These are phyloP conservation scores for Scaeva pyrastri DNA, from an alignment of 2,888 invertebrate genomes.

Conservation along the genomic window DNA sequence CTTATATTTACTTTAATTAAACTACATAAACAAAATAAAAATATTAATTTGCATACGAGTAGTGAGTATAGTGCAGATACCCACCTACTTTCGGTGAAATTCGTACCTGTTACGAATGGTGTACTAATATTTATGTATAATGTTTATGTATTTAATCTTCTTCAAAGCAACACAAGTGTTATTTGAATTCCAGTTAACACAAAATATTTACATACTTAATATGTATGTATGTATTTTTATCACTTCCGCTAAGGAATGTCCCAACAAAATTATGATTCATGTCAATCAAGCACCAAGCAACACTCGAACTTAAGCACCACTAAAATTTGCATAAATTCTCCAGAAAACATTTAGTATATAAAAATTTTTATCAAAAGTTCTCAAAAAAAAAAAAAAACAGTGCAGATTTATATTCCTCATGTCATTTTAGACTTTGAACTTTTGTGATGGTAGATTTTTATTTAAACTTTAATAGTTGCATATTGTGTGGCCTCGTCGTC, in stretches of 20 bases:
- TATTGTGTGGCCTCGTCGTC: too few relatives aligned
- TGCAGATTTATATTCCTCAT: too few relatives aligned
- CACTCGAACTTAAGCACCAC: not conserved
- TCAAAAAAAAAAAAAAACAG: too few relatives aligned
- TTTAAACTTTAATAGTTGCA: too few relatives aligned
- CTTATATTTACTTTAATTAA: not conserved
- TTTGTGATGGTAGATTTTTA: too few relatives aligned
- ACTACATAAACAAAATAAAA: not conserved
- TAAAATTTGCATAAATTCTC: not conserved
- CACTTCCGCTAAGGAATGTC: not conserved
- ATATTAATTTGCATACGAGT: not conserved
- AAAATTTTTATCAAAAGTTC: too few relatives aligned
- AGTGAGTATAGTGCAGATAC: too few relatives aligned
- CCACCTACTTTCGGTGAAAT: not conserved
- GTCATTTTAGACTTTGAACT: too few relatives aligned
- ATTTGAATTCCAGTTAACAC: constrained; percentile 18
- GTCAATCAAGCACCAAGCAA: not conserved
- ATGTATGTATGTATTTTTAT: not conserved
- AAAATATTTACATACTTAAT: not conserved
- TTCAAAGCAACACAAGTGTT: constrained; percentile 7
- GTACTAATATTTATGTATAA: not conserved
- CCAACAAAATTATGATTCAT: constrained; percentile 22
- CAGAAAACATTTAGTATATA: too few relatives aligned
- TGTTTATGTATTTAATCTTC: not conserved
- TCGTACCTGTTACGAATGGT: constrained; percentile 6